Evolutionary conservation across 2,113 vertebrate species (phyloP).

Genomic region (Salvator merianae): DNA sequence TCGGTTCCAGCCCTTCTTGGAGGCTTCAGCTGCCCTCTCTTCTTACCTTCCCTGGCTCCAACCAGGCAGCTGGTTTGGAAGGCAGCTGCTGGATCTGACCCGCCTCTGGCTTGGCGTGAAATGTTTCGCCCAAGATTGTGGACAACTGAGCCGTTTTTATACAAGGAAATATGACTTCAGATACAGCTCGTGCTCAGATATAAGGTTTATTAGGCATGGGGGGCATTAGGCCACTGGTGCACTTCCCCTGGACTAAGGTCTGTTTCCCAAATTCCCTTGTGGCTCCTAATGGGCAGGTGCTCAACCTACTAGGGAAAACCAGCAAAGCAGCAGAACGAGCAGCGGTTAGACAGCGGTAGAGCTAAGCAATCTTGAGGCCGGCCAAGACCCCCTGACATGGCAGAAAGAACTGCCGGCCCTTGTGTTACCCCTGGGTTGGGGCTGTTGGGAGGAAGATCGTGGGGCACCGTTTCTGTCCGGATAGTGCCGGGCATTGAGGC

Average conservation of each 20-base stretch:
- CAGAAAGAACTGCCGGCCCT: accelerated
- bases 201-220: background rate
- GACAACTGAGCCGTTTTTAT: background rate
- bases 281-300: background rate
- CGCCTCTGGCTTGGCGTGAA: background rate
- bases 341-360: background rate
- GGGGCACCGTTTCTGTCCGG: background rate
- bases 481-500: background rate
- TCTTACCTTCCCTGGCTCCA: constrained; percentile 2
- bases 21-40: constrained; percentile 2
- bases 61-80: constrained; percentile 30
- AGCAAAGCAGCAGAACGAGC: background rate
- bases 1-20: background rate
- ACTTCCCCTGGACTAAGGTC: background rate
- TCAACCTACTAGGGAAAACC: background rate
- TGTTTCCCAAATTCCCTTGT: background rate
- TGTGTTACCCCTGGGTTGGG: no score
- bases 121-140: background rate
- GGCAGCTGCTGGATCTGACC: constrained; percentile 7
- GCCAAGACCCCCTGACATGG: background rate
- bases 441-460: background rate
- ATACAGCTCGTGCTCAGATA: background rate
- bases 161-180: background rate
- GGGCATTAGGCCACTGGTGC: background rate
- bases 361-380: background rate